phyloP scores from a whole-genome alignment of 2,113 vertebrate genomes.

The Melanostigma gelatinosum region DNA sequence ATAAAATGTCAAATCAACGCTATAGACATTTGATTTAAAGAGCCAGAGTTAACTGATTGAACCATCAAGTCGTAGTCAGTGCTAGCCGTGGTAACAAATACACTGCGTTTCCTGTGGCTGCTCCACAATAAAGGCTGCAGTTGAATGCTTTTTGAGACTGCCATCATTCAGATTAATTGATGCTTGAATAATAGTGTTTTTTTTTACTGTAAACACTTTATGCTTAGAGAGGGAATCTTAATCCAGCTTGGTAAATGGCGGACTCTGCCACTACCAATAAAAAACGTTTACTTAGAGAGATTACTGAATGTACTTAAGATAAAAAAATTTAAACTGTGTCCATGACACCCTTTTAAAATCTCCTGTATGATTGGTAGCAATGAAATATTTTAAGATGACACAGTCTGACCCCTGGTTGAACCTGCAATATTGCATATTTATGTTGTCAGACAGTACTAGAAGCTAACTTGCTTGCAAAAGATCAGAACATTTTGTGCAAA shows the following conservation, averaged over 20 bases:
- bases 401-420: slow-evolving; percentile 43
- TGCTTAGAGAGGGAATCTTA: too few relatives aligned
- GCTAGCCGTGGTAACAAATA: too few relatives aligned
- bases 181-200: too few relatives aligned
- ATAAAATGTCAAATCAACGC: not conserved
- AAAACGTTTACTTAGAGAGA: not conserved
- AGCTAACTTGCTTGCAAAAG: not conserved
- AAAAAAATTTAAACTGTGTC: not conserved
- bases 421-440: slow-evolving; percentile 5
- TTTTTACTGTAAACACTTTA: too few relatives aligned
- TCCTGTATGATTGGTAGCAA: not conserved
- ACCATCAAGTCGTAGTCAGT: too few relatives aligned
- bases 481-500: not conserved
- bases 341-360: not conserved
- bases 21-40: too few relatives aligned
- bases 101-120: too few relatives aligned
- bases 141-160: too few relatives aligned
- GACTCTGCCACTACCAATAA: not conserved
- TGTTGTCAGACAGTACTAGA: slow-evolving; percentile 8
- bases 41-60: too few relatives aligned
- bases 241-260: too few relatives aligned
- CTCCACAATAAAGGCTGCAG: too few relatives aligned
- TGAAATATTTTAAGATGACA: not conserved
- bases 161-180: too few relatives aligned
- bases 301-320: not conserved